A percentile compares a stretch with the other conserved stretches of the same genome.
These are phyloP conservation scores for Drosophila trichaetosa DNA, from an alignment of 2,888 invertebrate genomes.

Conservation along the genomic window DNA sequence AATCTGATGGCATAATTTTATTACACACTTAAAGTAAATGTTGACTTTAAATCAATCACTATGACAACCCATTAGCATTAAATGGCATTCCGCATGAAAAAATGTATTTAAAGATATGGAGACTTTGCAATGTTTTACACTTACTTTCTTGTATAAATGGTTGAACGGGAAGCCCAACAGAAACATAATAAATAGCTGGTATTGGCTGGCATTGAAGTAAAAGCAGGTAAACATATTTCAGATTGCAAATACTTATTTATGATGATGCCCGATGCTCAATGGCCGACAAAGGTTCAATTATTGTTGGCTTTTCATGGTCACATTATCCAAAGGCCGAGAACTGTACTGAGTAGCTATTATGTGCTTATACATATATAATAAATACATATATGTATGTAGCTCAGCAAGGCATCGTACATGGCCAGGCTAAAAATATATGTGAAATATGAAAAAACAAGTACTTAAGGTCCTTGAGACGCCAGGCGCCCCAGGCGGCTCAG, in stretches of 20 bases:
- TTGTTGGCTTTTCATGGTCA: slow-evolving; percentile 63
- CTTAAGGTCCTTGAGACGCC: slow-evolving; percentile 51
- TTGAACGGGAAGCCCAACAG: slow-evolving; percentile 8
- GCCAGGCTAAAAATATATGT: slow-evolving; percentile 53
- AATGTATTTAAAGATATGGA: neutral
- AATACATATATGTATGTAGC: slow-evolving; percentile 31
- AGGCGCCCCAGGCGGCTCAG: slow-evolving; percentile 35
- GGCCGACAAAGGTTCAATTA: slow-evolving; percentile 65
- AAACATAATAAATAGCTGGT: neutral
- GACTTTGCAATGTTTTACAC: neutral
- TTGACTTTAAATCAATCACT: neutral
- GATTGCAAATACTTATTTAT: slow-evolving; percentile 31
- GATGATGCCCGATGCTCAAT: slow-evolving; percentile 21
- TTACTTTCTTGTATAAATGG: neutral
- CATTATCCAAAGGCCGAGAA: slow-evolving; percentile 42
- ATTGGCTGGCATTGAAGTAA: slow-evolving; percentile 22
- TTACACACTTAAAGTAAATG: neutral
- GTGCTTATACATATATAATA: slow-evolving; percentile 16
- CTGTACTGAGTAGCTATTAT: slow-evolving; percentile 32
- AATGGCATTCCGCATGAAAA: neutral
- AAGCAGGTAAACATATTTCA: slow-evolving; percentile 39
- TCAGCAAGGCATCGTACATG: slow-evolving; percentile 53
- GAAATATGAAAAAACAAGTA: slow-evolving; percentile 50
- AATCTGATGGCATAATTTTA: neutral
- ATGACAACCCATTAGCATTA: neutral